These are phyloP conservation scores for Stegophylla sp. DNA, from an alignment of 2,888 invertebrate species.

Conservation along the genomic window DNA sequence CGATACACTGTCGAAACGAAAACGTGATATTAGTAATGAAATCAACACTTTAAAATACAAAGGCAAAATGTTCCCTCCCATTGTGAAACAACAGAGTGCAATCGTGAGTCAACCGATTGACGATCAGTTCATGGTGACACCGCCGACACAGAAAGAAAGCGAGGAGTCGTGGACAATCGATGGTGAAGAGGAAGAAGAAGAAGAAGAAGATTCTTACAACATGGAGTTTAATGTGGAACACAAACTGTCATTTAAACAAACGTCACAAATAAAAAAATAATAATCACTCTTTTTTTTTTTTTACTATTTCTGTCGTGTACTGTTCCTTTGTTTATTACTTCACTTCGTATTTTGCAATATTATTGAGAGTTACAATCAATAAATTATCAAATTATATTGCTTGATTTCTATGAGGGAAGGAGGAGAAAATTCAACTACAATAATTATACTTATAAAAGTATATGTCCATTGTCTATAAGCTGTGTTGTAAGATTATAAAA, in stretches of 20 bases:
- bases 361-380: no score
- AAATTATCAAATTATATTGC: no score
- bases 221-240: slow-evolving; percentile 44
- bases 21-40: slow-evolving; percentile 12
- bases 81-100: neutral
- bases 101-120: neutral
- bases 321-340: no score
- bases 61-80: slow-evolving; percentile 48
- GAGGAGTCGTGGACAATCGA: slow-evolving; percentile 2
- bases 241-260: neutral
- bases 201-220: slow-evolving; percentile 1
- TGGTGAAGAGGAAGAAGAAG: neutral
- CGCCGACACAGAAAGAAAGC: neutral
- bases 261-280: no score
- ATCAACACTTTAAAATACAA: slow-evolving; percentile 31
- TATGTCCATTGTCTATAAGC: no score
- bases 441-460: no score
- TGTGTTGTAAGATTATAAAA: no score
- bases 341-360: no score
- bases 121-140: neutral
- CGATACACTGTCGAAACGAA: neutral
- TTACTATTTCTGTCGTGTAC: no score
- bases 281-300: no score
- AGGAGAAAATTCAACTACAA: no score
- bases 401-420: no score